Evolutionary conservation across 92 coral and sea anemone species (phyloP).

Genomic region (Parazoanthus swiftii): DNA sequence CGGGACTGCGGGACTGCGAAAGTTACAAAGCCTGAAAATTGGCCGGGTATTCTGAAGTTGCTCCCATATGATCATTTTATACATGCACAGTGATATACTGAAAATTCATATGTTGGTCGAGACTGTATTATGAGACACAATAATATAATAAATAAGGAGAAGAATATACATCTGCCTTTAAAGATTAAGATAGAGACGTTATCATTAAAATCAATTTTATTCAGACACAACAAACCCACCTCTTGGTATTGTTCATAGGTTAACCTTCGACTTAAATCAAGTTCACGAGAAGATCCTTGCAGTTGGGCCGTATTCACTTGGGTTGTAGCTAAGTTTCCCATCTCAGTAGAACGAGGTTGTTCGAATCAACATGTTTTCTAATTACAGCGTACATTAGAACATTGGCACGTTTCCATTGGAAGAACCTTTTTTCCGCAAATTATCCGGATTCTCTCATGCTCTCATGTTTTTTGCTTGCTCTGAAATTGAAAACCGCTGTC

Average conservation of each 20-base stretch:
- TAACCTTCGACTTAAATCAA: slow-evolving; percentile 85
- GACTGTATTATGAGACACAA: too few relatives aligned
- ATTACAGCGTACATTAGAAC: not conserved
- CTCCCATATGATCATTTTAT: too few relatives aligned
- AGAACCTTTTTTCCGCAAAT: not conserved
- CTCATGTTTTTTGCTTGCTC: not conserved
- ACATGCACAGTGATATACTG: too few relatives aligned
- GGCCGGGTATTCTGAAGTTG: too few relatives aligned
- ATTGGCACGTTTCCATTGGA: too few relatives aligned
- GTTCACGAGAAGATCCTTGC: slow-evolving; percentile 77
- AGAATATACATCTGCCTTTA: too few relatives aligned
- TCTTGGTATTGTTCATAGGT: slow-evolving; percentile 79
- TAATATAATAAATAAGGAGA: too few relatives aligned
- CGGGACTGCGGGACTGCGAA: too few relatives aligned
- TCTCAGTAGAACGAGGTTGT: slow-evolving; percentile 6
- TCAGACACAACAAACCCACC: slow-evolving; percentile 41
- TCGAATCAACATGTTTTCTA: not conserved
- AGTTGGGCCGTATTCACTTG: slow-evolving; percentile 78
- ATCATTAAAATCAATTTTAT: not conserved
- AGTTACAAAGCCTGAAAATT: too few relatives aligned
- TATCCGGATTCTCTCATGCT: not conserved
- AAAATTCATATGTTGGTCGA: too few relatives aligned
- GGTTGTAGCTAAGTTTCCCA: slow-evolving; percentile 89
- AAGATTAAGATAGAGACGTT: too few relatives aligned
- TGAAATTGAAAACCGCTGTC: slow-evolving; percentile 23